Conservation (phyloP, 2,888 invertebrate genomes). For the Drosophila nigritarsus region DNA sequence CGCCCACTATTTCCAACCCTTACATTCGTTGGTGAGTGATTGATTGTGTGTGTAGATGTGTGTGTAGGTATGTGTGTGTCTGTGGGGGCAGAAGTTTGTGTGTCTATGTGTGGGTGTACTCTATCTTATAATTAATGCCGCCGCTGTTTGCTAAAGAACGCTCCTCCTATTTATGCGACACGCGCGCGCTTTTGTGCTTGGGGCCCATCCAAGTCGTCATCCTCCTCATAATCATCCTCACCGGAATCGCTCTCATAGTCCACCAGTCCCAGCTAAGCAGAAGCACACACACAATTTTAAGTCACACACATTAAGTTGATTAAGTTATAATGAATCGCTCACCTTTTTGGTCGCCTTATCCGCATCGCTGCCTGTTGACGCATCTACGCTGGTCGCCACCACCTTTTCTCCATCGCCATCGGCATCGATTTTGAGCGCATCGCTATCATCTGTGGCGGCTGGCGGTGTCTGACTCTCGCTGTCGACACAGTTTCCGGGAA, state of each 20-base stretch:
- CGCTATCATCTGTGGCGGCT: conserved; percentile 47
- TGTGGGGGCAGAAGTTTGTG: conserved; percentile 34
- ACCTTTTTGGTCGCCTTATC: conserved; percentile 71
- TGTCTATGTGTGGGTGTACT: conserved; percentile 55
- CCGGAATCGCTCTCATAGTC: conserved; percentile 99
- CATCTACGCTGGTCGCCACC: conserved; percentile 33
- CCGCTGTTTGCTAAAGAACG: conserved; percentile 34
- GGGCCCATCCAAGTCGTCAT: conserved; percentile 85
- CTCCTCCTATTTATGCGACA: conserved; percentile 83
- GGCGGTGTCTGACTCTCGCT: conserved; percentile 39
- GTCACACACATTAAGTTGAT: background rate
- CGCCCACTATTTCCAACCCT: conserved; percentile 51
- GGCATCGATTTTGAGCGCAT: conserved; percentile 37
- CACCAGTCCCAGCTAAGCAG: conserved; percentile 91
- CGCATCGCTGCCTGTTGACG: conserved; percentile 42
- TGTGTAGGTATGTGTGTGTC: conserved; percentile 28
- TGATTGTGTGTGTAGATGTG: conserved; percentile 25
- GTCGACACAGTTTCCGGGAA: conserved; percentile 39
- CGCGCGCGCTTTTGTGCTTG: conserved; percentile 85
- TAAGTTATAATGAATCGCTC: background rate
- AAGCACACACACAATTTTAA: conserved; percentile 1
- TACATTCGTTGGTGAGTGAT: conserved; percentile 60
- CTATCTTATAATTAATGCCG: conserved; percentile 73
- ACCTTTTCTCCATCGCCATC: conserved; percentile 24
- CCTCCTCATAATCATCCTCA: conserved; percentile 91